Evolutionary conservation across 2,888 invertebrate genomes (phyloP), one percentile per base, ranked within the genome.

Genomic region (Pristionchus japonicus): DNA sequence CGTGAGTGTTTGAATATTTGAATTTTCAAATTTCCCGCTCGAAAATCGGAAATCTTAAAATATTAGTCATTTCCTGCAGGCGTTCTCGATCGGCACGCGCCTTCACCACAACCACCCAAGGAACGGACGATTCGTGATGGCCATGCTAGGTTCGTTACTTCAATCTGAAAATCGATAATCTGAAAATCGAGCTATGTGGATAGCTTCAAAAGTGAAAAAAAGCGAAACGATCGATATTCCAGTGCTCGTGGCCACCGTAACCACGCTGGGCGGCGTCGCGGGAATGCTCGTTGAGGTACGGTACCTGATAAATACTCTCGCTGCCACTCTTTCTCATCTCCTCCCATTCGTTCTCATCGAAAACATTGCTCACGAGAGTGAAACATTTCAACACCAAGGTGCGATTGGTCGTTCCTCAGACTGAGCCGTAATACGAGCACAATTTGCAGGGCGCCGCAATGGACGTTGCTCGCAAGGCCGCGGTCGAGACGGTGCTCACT

Each of bases 251-350:
- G 82, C 82, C 4, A 52, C 52, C 82, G 52, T 83, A 52, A 85
- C 85, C 17, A 85, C 85, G 37, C 37, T 85, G 34, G 85, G 85
- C 1, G 85, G 85, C 40, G 85, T 34, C 23, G 34, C 37, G 11
- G 85, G 85, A 9, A 85, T 85, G 27, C n/a, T 85, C 52, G 31
- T 85, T 34, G 61, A 85, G 64, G 85, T 83, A n/a, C n/a, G n/a
- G n/a, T n/a, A n/a, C n/a, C n/a, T n/a, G n/a, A n/a, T n/a, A n/a
- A n/a, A n/a, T n/a, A n/a, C n/a, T n/a, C n/a, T n/a, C n/a, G n/a
- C n/a, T n/a, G n/a, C n/a, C n/a, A n/a, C n/a, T n/a, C n/a, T n/a
- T n/a, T n/a, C n/a, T n/a, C n/a, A n/a, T n/a, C n/a, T n/a, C n/a
- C n/a, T n/a, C n/a, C n/a, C n/a, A n/a, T n/a, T n/a, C n/a, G n/a